Conservation (phyloP, 1,140 invertebrate genomes). For the Nylanderia fulva region DNA sequence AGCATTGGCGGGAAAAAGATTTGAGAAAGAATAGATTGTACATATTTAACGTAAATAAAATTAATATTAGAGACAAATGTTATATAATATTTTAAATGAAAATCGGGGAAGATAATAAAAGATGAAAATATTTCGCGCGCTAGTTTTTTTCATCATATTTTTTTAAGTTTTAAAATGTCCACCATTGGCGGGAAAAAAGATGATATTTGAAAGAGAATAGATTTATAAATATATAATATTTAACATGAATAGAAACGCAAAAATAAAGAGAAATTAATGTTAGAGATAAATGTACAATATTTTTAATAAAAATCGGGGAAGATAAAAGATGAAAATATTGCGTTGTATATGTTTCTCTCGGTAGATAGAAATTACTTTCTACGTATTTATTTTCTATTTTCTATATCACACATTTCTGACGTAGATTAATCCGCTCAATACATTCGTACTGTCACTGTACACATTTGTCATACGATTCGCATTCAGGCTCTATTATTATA, state of each 20-base stretch:
- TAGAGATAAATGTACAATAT: not conserved
- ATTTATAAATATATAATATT: not conserved
- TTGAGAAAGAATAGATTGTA: too few relatives aligned
- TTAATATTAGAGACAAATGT: too few relatives aligned
- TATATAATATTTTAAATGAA: too few relatives aligned
- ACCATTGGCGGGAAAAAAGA: too few relatives aligned
- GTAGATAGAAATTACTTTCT: conserved; percentile 21
- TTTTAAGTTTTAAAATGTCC: too few relatives aligned
- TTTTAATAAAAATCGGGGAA: not conserved
- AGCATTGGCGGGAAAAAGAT: too few relatives aligned
- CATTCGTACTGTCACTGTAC: conserved; percentile 4
- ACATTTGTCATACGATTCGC: conserved; percentile 13
- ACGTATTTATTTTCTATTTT: conserved; percentile 1
- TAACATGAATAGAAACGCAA: not conserved
- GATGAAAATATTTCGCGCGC: too few relatives aligned
- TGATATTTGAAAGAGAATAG: not conserved
- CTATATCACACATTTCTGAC: conserved; percentile 15
- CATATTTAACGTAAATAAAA: too few relatives aligned
- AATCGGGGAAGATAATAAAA: too few relatives aligned
- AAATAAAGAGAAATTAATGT: not conserved
- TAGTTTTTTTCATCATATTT: too few relatives aligned
- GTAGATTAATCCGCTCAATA: not conserved
- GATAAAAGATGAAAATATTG: not conserved
- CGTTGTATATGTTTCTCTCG: not conserved
- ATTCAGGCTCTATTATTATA: not conserved